Percentiles rank a stretch among this genome's conserved stretches.
Evolutionary conservation across 2,113 vertebrate species (phyloP).

Genomic region (Rhinichthys klamathensis): DNA sequence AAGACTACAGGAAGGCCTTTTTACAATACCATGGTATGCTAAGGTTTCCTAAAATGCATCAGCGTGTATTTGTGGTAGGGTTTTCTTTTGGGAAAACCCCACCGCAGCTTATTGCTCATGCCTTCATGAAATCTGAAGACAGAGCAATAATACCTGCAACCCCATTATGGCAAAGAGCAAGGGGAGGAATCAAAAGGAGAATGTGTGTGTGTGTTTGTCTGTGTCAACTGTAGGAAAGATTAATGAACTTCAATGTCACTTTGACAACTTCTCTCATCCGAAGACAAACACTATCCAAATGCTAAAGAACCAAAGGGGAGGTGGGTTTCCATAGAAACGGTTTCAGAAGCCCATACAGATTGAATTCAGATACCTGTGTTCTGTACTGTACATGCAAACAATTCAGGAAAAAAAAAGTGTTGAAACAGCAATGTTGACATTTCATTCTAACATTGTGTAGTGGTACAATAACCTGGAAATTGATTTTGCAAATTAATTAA

Average conservation of each 20-base stretch:
- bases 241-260: constrained; percentile 40
- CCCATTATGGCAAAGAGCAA: constrained; percentile 23
- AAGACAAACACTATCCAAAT: constrained; percentile 31
- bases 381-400: neutral
- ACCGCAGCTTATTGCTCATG: neutral
- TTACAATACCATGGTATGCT: neutral
- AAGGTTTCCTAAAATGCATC: neutral
- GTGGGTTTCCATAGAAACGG: constrained; percentile 29
- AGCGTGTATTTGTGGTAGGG: neutral
- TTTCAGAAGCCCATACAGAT: neutral
- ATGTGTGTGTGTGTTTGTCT: neutral
- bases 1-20: constrained; percentile 5
- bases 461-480: neutral
- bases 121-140: constrained; percentile 28
- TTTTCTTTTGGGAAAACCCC: constrained; percentile 30
- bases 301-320: constrained; percentile 6
- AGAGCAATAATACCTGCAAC: constrained; percentile 33
- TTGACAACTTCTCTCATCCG: constrained; percentile 29
- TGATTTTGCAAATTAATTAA: neutral
- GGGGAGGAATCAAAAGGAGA: neutral
- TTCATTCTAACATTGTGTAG: neutral
- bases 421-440: neutral
- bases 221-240: constrained; percentile 27
- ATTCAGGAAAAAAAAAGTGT: neutral
- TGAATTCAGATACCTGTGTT: neutral